Conservation (phyloP, 1,140 invertebrate species). For the Rhopalosiphum padi region DNA sequence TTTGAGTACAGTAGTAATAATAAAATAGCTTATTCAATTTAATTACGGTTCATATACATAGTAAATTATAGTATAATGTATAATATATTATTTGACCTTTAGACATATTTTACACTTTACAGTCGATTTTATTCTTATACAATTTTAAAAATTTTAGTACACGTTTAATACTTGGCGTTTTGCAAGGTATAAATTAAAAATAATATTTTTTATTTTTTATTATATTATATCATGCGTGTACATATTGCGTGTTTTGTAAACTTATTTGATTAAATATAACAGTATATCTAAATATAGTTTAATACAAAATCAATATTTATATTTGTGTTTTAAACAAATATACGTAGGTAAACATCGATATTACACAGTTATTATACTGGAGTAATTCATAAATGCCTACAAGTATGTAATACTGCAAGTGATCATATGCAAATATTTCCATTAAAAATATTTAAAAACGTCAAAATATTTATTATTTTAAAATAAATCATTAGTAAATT, state of each 20-base stretch:
- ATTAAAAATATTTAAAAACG: neutral
- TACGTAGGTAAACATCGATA: neutral
- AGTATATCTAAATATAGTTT: neutral
- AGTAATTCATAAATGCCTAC: neutral
- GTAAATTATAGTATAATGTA: neutral
- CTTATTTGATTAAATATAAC: neutral
- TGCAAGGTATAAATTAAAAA: neutral
- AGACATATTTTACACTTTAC: slow-evolving; percentile 8
- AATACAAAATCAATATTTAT: neutral
- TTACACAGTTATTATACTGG: neutral
- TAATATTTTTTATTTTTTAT: neutral
- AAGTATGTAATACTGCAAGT: neutral
- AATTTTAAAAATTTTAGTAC: neutral
- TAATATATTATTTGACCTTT: neutral
- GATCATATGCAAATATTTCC: neutral
- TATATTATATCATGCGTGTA: neutral
- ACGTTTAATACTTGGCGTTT: neutral
- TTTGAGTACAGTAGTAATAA: neutral
- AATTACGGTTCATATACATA: neutral
- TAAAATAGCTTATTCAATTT: neutral
- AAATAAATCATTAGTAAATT: neutral
- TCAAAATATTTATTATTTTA: neutral
- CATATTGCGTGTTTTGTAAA: neutral
- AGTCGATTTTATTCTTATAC: neutral
- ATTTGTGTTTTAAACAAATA: neutral